Conservation (phyloP, 2,888 invertebrate species). For the Pseudococcus jackbeardsleyi region DNA sequence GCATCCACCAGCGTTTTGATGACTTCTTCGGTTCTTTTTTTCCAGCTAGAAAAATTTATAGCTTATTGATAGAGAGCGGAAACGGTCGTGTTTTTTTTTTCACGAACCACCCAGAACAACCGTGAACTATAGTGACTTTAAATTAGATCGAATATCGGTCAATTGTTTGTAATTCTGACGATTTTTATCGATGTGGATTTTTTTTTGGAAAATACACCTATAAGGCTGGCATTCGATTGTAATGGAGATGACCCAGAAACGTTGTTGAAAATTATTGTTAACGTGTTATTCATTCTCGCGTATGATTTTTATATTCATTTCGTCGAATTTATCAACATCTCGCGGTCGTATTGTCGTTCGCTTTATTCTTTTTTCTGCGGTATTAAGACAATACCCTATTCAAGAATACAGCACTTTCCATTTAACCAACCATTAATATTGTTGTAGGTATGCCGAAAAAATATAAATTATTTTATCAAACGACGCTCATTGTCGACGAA, state of each 20-base stretch:
- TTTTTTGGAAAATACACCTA: not conserved
- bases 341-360: not conserved
- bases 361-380: not conserved
- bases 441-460: not conserved
- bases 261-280: not conserved
- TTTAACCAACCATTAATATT: not conserved
- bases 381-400: not conserved
- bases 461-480: conserved; percentile 37
- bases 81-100: not conserved
- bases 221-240: not conserved
- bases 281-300: not conserved
- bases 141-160: no score
- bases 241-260: not conserved
- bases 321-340: conserved; percentile 1
- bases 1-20: conserved; percentile 15
- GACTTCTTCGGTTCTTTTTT: conserved; percentile 1
- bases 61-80: not conserved
- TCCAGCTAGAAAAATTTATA: not conserved
- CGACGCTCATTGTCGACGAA: conserved; percentile 27
- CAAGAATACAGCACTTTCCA: not conserved
- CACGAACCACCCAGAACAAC: not conserved
- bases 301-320: not conserved
- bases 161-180: no score
- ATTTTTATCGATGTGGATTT: no score
- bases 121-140: no score